Percentiles rank a stretch among this genome's conserved stretches.
Conservation (phyloP, 1,140 invertebrate species). For the Saxidomus purpurata region DNA sequence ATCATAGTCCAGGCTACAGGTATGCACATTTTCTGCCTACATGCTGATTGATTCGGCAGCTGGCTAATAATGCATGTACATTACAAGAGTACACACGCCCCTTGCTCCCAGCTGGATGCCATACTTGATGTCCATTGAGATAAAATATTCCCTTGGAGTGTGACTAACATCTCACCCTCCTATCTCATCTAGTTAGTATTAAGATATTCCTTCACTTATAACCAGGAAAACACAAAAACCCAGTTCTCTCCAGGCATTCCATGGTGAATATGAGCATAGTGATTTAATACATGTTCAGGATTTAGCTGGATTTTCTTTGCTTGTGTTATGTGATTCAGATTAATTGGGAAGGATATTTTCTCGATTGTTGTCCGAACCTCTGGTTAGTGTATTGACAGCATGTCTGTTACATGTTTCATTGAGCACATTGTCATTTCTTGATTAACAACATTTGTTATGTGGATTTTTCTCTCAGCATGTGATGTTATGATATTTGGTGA, state of each 20-base stretch:
- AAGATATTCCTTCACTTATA: too few species aligned
- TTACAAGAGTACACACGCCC: neutral
- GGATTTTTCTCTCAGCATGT: neutral
- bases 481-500: neutral
- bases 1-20: too few species aligned
- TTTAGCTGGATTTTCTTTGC: too few species aligned
- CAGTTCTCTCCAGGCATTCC: too few species aligned
- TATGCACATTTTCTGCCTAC: neutral
- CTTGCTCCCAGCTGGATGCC: neutral
- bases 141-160: neutral
- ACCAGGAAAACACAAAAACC: too few species aligned
- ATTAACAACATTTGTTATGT: neutral
- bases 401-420: neutral
- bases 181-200: neutral
- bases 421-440: neutral
- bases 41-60: neutral
- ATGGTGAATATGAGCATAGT: too few species aligned
- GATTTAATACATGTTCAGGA: too few species aligned
- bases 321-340: neutral
- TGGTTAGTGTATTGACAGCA: neutral
- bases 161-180: neutral
- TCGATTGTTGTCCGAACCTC: neutral
- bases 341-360: neutral
- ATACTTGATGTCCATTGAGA: neutral
- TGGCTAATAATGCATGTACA: neutral